Percentiles rank a stretch among this genome's conserved stretches.
These are phyloP conservation scores for Myodes glareolus DNA, from an alignment of 2,113 vertebrate species.

Conservation along the genomic window DNA sequence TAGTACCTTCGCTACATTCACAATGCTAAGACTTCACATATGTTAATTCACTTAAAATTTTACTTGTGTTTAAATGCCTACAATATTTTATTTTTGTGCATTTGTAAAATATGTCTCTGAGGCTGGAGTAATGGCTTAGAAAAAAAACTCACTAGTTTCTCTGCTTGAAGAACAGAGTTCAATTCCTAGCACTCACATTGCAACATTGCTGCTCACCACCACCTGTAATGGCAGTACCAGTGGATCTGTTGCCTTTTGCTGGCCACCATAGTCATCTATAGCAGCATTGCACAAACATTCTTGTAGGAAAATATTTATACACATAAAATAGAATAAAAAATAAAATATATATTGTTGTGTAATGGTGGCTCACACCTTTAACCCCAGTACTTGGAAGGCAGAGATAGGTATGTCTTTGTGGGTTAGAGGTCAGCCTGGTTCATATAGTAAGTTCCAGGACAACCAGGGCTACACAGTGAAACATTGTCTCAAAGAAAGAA, in stretches of 20 bases:
- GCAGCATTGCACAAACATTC: not conserved
- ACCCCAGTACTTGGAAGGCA: not conserved
- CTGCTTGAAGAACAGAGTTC: not conserved
- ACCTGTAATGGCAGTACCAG: no score
- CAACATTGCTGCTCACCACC: fast-evolving
- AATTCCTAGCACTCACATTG: not conserved
- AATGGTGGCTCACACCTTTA: not conserved
- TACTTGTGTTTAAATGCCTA: not conserved
- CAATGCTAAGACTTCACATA: not conserved
- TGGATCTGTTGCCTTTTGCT: not conserved
- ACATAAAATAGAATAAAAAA: not conserved
- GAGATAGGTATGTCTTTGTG: not conserved
- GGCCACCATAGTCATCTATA: not conserved
- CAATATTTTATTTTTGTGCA: no score
- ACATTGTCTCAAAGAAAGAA: not conserved
- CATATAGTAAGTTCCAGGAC: not conserved
- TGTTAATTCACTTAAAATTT: not conserved
- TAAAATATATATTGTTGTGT: not conserved
- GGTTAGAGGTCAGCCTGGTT: not conserved
- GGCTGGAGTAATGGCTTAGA: not conserved
- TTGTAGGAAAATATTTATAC: not conserved
- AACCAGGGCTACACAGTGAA: not conserved
- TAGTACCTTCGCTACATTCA: not conserved
- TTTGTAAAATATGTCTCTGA: not conserved
- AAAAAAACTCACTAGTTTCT: not conserved